Conservation (phyloP, 2,888 invertebrate species). For the Dichetophora obliterata region DNA sequence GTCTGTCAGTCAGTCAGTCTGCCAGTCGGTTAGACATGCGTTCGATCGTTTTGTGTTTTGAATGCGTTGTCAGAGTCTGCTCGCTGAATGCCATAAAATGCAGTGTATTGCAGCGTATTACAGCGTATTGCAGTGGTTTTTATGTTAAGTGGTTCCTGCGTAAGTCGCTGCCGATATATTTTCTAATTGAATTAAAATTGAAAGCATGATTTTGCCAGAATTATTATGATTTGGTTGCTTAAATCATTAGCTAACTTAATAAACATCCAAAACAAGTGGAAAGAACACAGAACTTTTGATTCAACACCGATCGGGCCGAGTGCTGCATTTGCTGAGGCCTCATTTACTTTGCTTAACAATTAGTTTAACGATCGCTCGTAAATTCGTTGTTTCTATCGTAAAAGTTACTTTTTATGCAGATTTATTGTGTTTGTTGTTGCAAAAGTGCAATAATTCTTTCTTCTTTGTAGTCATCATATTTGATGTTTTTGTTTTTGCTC, state of each 20-base stretch:
- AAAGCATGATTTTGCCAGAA: not conserved
- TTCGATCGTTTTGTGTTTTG: not conserved
- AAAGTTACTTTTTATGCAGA: constrained; percentile 42
- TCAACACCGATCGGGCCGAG: not conserved
- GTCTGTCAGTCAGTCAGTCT: too few species aligned
- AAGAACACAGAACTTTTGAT: not conserved
- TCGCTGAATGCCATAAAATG: not conserved
- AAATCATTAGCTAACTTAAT: not conserved
- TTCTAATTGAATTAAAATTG: constrained; percentile 9
- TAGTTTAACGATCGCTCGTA: constrained; percentile 66
- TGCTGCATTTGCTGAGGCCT: constrained; percentile 21
- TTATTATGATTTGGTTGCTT: not conserved
- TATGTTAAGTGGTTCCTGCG: not conserved
- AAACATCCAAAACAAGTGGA: too few species aligned
- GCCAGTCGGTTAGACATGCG: not conserved
- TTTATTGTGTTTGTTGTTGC: not conserved
- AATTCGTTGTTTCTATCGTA: constrained; percentile 56
- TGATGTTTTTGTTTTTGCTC: not conserved
- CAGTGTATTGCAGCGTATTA: not conserved
- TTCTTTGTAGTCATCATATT: not conserved
- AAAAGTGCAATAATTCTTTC: not conserved
- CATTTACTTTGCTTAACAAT: constrained; percentile 56
- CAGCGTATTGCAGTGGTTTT: not conserved
- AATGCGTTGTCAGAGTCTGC: not conserved
- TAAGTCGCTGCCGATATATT: not conserved